Evolutionary conservation across 2,888 invertebrate species (phyloP).

Genomic region (Tigriopus californicus): DNA sequence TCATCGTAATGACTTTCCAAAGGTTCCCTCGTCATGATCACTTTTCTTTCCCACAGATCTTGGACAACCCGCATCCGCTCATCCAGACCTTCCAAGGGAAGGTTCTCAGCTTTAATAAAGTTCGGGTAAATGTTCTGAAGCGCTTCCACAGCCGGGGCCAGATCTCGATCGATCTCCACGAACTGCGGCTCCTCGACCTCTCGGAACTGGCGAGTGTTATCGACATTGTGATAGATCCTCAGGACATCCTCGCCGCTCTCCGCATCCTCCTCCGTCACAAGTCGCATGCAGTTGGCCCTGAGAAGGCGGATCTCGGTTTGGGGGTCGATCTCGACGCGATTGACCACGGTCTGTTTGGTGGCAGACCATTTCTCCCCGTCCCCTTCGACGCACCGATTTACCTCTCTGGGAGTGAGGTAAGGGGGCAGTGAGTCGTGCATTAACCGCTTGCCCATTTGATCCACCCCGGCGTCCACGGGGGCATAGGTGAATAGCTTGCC

Average conservation of each 20-base stretch:
- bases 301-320: conserved; percentile 41
- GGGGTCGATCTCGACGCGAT: conserved; percentile 44
- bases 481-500: conserved; percentile 39
- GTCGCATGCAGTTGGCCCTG: conserved; percentile 28
- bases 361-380: conserved; percentile 44
- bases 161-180: conserved; percentile 48
- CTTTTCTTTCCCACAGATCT: conserved; percentile 60
- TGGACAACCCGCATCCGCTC: conserved; percentile 38
- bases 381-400: conserved; percentile 45
- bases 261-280: conserved; percentile 42
- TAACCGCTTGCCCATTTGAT: conserved; percentile 63
- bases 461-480: conserved; percentile 55
- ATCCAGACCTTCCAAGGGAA: conserved; percentile 44
- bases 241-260: conserved; percentile 40
- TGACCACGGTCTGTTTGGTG: conserved; percentile 39
- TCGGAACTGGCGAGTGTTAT: conserved; percentile 70
- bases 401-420: conserved; percentile 37
- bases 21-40: conserved; percentile 52
- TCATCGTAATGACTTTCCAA: conserved; percentile 15
- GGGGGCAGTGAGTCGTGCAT: conserved; percentile 79
- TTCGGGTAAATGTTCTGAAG: conserved; percentile 56
- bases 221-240: conserved; percentile 56
- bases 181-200: conserved; percentile 49
- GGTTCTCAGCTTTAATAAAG: conserved; percentile 47
- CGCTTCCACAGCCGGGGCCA: conserved; percentile 47